phyloP scores from a whole-genome alignment of 2,113 vertebrate genomes.

The Rhagologus leucostigma region DNA sequence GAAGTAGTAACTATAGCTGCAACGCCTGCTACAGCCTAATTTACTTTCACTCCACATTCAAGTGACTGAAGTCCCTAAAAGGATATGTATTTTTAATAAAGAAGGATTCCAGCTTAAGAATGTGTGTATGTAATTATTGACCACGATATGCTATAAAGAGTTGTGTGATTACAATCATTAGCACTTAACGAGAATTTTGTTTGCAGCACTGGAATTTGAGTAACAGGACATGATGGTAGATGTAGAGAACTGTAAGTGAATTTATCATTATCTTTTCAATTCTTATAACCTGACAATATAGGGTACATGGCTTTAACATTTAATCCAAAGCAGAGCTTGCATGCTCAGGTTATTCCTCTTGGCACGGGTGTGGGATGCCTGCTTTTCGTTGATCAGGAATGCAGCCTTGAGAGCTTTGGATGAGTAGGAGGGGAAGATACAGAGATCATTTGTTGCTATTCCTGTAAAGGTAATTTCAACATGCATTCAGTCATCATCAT shows the following conservation, averaged over 20 bases:
- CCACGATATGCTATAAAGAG: not conserved
- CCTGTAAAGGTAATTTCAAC: slow-evolving; percentile 37
- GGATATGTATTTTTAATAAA: slow-evolving; percentile 48
- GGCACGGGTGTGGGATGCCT: not conserved
- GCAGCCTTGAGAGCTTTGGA: slow-evolving; percentile 26
- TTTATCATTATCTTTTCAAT: not conserved
- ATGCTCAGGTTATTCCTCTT: not conserved
- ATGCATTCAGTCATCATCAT: slow-evolving; percentile 34
- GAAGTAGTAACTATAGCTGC: slow-evolving; percentile 65
- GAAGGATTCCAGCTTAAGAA: slow-evolving; percentile 31
- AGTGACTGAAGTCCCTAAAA: slow-evolving; percentile 54
- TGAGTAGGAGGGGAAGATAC: slow-evolving; percentile 42
- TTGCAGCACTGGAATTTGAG: not conserved
- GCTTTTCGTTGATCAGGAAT: slow-evolving; percentile 9
- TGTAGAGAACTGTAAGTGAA: not conserved
- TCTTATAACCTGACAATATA: not conserved
- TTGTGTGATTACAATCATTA: slow-evolving; percentile 14
- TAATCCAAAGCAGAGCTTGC: not conserved
- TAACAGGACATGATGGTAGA: not conserved
- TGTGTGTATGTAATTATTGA: slow-evolving; percentile 23
- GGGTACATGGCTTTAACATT: not conserved
- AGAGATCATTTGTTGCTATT: slow-evolving; percentile 28
- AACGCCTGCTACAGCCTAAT: slow-evolving; percentile 27
- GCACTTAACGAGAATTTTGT: slow-evolving; percentile 16
- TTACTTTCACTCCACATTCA: slow-evolving; percentile 45